A percentile compares a stretch with the other conserved stretches of the same genome.
phyloP scores from a whole-genome alignment of 2,113 vertebrate genomes.

The Empidonax traillii region DNA sequence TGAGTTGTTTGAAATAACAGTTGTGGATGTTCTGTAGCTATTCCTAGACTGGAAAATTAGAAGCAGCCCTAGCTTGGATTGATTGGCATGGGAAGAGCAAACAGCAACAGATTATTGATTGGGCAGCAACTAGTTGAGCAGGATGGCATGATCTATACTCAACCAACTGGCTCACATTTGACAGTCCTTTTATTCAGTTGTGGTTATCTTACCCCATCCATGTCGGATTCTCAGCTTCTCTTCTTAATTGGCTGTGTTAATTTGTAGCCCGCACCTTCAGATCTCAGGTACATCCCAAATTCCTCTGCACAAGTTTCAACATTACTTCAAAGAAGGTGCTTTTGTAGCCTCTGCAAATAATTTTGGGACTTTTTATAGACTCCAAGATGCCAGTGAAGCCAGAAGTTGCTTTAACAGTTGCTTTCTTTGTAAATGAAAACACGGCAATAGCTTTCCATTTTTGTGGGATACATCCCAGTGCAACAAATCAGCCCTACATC shows the following conservation, averaged over 20 bases:
- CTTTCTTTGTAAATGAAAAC: slow-evolving; percentile 22
- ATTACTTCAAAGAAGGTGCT: slow-evolving; percentile 63
- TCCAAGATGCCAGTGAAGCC: slow-evolving; percentile 14
- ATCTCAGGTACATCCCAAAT: slow-evolving; percentile 60
- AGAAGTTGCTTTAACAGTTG: slow-evolving; percentile 37
- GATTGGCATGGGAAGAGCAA: slow-evolving; percentile 14
- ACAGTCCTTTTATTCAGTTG: slow-evolving; percentile 29
- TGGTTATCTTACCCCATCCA: slow-evolving; percentile 37
- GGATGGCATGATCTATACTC: not conserved
- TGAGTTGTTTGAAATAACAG: slow-evolving; percentile 22
- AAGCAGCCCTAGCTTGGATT: not conserved
- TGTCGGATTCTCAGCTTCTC: slow-evolving; percentile 51
- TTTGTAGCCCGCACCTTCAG: slow-evolving; percentile 51
- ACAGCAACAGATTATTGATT: slow-evolving; percentile 44
- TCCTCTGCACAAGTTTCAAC: slow-evolving; percentile 57
- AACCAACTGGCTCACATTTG: slow-evolving; percentile 23
- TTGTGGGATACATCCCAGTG: not conserved
- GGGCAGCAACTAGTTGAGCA: slow-evolving; percentile 2
- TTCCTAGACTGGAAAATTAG: slow-evolving; percentile 38
- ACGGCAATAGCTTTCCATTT: not conserved
- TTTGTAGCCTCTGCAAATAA: slow-evolving; percentile 42
- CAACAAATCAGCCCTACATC: not conserved
- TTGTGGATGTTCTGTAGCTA: slow-evolving; percentile 28
- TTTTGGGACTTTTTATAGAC: slow-evolving; percentile 51
- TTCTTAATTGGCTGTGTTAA: slow-evolving; percentile 59